Conservation (phyloP, 2,113 vertebrate genomes). For the Plecturocebus donacophilus region DNA sequence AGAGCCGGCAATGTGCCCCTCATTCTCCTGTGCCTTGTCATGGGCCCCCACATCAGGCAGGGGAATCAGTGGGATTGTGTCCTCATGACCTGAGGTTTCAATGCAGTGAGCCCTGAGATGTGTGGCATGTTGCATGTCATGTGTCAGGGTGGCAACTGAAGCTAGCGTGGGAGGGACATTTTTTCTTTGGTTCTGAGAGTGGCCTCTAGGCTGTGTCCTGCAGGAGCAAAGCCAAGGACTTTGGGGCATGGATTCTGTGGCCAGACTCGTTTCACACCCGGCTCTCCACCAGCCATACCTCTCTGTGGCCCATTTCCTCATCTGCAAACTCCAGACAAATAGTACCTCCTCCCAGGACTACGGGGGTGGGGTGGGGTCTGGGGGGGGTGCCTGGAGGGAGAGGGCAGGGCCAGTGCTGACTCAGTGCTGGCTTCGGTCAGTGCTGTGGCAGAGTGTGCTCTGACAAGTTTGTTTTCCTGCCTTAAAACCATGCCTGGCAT, state of each 20-base stretch:
- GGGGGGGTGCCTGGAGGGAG: neutral
- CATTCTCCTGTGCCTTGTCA: neutral
- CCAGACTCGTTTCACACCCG: neutral
- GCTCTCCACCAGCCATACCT: neutral
- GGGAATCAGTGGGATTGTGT: too few species aligned
- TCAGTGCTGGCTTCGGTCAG: neutral
- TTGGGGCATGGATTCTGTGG: too few species aligned
- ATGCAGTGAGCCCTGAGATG: neutral
- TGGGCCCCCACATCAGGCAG: neutral
- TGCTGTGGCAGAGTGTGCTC: too few species aligned
- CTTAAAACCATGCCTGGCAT: neutral
- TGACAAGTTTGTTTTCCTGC: neutral
- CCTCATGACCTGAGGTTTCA: neutral
- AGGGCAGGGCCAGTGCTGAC: rapidly evolving
- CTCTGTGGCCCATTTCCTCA: neutral
- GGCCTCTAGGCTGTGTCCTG: neutral
- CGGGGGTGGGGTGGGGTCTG: too few species aligned
- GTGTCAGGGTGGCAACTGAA: neutral
- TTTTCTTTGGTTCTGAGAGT: neutral
- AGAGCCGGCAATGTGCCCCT: neutral
- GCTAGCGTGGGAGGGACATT: neutral
- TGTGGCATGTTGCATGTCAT: neutral
- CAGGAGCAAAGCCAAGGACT: neutral
- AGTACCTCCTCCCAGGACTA: neutral
- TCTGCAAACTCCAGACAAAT: neutral